Percentiles rank a stretch among this genome's conserved stretches.
Conservation (phyloP, 2,888 invertebrate genomes). For the Allolobophora icterica region DNA sequence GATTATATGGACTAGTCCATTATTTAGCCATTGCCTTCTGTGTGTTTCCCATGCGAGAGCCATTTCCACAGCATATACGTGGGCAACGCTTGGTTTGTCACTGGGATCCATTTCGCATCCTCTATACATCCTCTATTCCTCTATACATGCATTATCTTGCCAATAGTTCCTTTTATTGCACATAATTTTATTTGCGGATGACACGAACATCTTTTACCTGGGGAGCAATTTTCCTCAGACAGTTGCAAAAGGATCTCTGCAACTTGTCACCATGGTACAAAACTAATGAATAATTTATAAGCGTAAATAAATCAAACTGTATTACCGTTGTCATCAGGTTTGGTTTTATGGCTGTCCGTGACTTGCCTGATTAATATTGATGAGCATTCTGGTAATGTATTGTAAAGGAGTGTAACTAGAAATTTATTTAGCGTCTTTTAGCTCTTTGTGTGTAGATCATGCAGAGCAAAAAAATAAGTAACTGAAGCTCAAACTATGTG, state of each 20-base stretch:
- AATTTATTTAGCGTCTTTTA: not conserved
- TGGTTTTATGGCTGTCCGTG: not conserved
- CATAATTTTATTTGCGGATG: conserved; percentile 9
- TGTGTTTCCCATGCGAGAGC: not conserved
- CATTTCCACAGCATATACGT: not conserved
- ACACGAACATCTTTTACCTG: not conserved
- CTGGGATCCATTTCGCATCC: not conserved
- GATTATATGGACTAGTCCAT: not conserved
- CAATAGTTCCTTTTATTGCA: conserved; percentile 10
- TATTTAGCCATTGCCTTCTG: not conserved
- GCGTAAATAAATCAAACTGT: not conserved
- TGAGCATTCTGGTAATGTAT: conserved; percentile 5
- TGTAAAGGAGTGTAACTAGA: not conserved
- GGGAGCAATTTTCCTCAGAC: conserved; percentile 14
- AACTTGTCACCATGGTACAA: not conserved
- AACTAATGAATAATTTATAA: not conserved
- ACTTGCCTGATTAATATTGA: not conserved
- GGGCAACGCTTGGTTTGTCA: not conserved
- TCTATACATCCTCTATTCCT: not conserved
- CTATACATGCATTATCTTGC: not conserved
- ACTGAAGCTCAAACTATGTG: not conserved
- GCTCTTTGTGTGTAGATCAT: not conserved
- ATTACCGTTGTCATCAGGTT: not conserved
- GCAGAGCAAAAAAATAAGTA: not conserved
- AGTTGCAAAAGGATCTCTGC: not conserved